Percentiles rank a stretch among this genome's conserved stretches.
phyloP scores from a whole-genome alignment of 2,113 vertebrate genomes.

The Clarias batrachus region DNA sequence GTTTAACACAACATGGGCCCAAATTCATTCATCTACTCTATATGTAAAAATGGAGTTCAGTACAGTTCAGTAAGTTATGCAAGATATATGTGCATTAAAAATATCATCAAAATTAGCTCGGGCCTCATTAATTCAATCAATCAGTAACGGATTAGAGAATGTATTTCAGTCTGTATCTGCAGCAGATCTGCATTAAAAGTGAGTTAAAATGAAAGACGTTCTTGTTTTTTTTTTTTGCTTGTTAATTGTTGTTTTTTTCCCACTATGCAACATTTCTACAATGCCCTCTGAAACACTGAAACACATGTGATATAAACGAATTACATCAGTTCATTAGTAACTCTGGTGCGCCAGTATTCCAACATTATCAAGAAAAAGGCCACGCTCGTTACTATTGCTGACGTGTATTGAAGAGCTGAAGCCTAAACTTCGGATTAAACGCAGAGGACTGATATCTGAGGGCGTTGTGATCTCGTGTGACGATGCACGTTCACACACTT shows the following conservation, averaged over 20 bases:
- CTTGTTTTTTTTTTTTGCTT: not conserved
- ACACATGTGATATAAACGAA: not conserved
- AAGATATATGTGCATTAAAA: not conserved
- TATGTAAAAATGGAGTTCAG: not conserved
- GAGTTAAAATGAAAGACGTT: not conserved
- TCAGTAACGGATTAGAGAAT: not conserved
- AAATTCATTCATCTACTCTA: not conserved
- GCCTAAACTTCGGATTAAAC: too few species aligned
- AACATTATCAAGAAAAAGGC: too few species aligned
- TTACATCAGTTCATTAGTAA: not conserved
- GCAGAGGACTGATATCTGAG: too few species aligned
- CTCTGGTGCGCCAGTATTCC: too few species aligned
- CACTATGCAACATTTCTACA: not conserved
- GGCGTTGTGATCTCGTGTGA: too few species aligned
- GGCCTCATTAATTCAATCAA: not conserved
- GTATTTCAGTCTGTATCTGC: not conserved
- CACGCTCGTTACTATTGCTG: too few species aligned
- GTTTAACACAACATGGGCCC: conserved; percentile 4
- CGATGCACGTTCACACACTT: too few species aligned
- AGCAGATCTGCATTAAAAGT: not conserved
- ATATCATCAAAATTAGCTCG: not conserved
- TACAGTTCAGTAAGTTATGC: not conserved
- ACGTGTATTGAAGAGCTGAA: too few species aligned
- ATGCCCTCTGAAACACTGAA: not conserved
- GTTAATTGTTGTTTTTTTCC: not conserved